phyloP scores from a whole-genome alignment of 2,113 vertebrate species.

The Microcebus jonahi region DNA sequence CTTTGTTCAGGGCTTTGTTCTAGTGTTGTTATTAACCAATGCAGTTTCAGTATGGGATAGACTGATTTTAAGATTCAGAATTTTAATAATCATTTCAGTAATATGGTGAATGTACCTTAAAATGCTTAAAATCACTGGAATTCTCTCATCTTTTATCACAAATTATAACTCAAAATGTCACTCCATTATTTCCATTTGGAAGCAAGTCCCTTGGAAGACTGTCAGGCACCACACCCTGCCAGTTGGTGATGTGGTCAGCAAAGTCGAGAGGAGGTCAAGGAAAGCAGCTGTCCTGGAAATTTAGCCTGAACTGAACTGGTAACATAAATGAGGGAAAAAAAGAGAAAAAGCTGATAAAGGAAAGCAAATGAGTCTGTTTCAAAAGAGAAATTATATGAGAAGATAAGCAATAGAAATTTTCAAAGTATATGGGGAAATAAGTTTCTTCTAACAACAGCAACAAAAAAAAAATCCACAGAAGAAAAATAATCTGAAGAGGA shows the following conservation, averaged over 20 bases:
- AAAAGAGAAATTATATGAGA: neutral
- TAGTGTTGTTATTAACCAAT: neutral
- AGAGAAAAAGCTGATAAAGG: neutral
- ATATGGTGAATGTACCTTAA: neutral
- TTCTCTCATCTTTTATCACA: conserved; percentile 1
- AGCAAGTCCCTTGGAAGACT: conserved; percentile 46
- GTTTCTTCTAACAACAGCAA: neutral
- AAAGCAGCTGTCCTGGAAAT: conserved; percentile 58
- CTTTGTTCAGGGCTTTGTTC: neutral
- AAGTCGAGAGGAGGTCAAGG: conserved; percentile 29
- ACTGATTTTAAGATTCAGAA: conserved; percentile 12
- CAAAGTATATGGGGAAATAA: neutral
- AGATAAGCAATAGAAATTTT: neutral
- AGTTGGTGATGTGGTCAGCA: conserved; percentile 65
- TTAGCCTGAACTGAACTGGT: conserved; percentile 15
- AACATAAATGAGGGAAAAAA: neutral
- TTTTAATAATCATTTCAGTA: neutral
- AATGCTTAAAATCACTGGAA: conserved; percentile 28
- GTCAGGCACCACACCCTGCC: conserved; percentile 49
- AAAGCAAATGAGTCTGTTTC: neutral
- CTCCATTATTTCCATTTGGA: conserved; percentile 59
- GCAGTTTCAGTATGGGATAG: neutral
- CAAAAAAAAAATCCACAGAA: neutral
- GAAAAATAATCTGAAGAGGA: conserved; percentile 44
- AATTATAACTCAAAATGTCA: conserved; percentile 51